Conservation (phyloP, 2,888 invertebrate genomes). For the Apodemia duryi region DNA sequence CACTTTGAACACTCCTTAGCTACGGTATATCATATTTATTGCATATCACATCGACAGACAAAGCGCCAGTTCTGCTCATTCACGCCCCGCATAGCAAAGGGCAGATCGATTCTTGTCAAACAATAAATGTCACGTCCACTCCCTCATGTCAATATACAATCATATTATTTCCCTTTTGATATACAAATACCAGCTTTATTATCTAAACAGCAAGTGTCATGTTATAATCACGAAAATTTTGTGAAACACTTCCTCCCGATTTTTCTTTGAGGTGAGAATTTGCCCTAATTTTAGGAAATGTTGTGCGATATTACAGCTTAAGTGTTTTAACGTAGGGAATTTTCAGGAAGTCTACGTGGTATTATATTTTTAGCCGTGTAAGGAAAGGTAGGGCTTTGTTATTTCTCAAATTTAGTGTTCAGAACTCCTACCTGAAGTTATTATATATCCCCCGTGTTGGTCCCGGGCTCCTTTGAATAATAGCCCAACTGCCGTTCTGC, state of each 20-base stretch:
- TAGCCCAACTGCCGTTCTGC: too few species aligned
- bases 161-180: slow-evolving; percentile 22
- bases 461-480: too few species aligned
- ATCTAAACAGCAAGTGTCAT: slow-evolving; percentile 28
- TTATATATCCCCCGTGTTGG: too few species aligned
- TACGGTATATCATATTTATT: slow-evolving; percentile 11
- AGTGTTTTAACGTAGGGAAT: slow-evolving; percentile 27
- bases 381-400: neutral
- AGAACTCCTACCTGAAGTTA: too few species aligned
- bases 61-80: slow-evolving; percentile 43
- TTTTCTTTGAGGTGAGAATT: slow-evolving; percentile 73
- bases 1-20: slow-evolving; percentile 1
- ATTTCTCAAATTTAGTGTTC: neutral
- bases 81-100: slow-evolving; percentile 74
- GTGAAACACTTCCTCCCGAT: slow-evolving; percentile 51
- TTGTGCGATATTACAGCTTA: slow-evolving; percentile 57
- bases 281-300: slow-evolving; percentile 67
- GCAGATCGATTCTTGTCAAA: slow-evolving; percentile 79
- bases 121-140: slow-evolving; percentile 79
- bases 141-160: slow-evolving; percentile 62
- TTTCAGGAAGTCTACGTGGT: slow-evolving; percentile 6
- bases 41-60: slow-evolving; percentile 22
- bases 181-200: slow-evolving; percentile 37
- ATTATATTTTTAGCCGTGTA: neutral
- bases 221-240: slow-evolving; percentile 31